Evolutionary conservation across 1,140 invertebrate species (phyloP), one percentile per base, ranked within the genome.

Genomic region (Gryllus bimaculatus): DNA sequence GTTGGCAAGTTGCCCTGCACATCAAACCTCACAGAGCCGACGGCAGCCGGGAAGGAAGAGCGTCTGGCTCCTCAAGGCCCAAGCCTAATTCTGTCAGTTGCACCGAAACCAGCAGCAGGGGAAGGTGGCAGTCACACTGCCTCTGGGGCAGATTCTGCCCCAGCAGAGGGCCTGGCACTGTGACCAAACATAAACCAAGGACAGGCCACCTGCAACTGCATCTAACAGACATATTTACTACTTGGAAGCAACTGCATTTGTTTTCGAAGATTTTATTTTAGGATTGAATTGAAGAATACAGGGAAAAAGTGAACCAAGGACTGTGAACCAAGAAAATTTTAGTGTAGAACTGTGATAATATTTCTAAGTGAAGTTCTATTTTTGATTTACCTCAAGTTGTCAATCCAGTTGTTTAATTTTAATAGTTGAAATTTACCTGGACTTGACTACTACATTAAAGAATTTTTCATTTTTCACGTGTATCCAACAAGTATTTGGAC

Each of bases 41-140:
- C 54, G 10, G 54, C 54, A 13, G 54, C 18, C 10, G 54, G 54
- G 10, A 66, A 66, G 54, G 54, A 66, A 13, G 54, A 66, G 54
- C 54, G 54, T 66, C 54, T 66, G 54, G 10, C 54, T 66, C 18
- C 54, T 66, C 54, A 66, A 66, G 54, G 54, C 54, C 54, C 18
- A 39, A 66, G 54, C 54, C 54, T 66, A 66, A 66, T 66, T 66
- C 54, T 66, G 54, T 66, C 54, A 66, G 54, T 66, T 66, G 54
- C 54, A 66, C 54, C 18, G 54, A 66, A 66, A 66, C 54, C 54
- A 66, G 54, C 54, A 66, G 10, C 54, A 18, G 54, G 18, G 54
- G 10, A 66, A 66, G 54, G 54, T 66, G 54, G 54, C 54, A 66
- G 18, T 10, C 54, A 13, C 54, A 13, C 54, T 66, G 54, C 54